phyloP scores from a whole-genome alignment of 2,113 vertebrate species.

The Chunga burmeisteri region DNA sequence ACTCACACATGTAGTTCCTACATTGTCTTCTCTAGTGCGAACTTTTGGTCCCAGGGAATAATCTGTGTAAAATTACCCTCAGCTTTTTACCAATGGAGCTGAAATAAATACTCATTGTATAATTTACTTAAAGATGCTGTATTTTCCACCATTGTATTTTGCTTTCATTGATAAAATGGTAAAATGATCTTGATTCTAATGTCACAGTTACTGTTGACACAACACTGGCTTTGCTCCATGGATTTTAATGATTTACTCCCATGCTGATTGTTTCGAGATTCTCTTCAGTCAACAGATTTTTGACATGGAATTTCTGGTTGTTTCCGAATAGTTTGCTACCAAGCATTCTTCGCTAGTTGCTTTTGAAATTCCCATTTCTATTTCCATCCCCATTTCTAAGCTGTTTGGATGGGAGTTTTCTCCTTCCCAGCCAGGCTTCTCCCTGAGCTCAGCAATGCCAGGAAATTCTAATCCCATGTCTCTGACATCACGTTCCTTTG shows the following conservation, averaged over 20 bases:
- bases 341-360: not conserved
- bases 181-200: not conserved
- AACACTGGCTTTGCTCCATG: not conserved
- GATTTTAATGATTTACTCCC: not conserved
- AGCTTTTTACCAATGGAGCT: not conserved
- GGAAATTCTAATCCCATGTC: constrained; percentile 11
- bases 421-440: not conserved
- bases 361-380: not conserved
- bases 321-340: not conserved
- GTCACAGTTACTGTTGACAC: not conserved
- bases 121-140: not conserved
- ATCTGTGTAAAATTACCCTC: not conserved
- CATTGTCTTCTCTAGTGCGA: not conserved
- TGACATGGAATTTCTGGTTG: not conserved
- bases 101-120: not conserved
- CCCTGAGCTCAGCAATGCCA: not conserved
- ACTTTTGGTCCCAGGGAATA: not conserved
- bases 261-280: not conserved
- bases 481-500: not conserved
- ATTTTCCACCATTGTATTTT: not conserved
- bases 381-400: not conserved
- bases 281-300: not conserved
- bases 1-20: not conserved
- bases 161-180: not conserved
- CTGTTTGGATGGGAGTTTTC: not conserved